Conservation (phyloP, 2,113 vertebrate species). For the Seriola dumerili region DNA sequence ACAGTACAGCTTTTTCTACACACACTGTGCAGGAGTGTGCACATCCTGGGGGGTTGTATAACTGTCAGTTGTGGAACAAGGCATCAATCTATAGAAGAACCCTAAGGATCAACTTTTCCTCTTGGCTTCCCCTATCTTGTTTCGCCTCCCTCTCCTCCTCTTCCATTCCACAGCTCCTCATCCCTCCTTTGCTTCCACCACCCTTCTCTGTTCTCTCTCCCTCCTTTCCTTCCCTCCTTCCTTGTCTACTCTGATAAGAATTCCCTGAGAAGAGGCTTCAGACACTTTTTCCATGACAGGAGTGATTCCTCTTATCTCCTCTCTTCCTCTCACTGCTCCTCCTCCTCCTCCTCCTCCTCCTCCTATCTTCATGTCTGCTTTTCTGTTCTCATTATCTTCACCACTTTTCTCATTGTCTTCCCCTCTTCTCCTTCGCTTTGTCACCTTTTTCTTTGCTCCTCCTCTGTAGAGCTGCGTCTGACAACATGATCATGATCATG, state of each 20-base stretch:
- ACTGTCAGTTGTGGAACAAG: conserved; percentile 6
- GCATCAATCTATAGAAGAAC: conserved; percentile 29
- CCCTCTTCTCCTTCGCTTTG: background rate
- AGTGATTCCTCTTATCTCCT: conserved; percentile 10
- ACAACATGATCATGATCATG: too few relatives aligned
- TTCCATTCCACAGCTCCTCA: background rate
- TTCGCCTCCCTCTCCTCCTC: background rate
- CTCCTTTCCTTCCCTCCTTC: background rate
- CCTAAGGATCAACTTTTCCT: conserved; percentile 8
- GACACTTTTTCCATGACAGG: conserved; percentile 38
- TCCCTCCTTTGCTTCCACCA: background rate
- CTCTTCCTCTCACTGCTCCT: background rate
- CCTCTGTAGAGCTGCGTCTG: background rate
- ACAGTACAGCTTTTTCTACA: too few relatives aligned
- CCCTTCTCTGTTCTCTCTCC: background rate
- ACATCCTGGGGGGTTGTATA: too few relatives aligned
- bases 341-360: conserved; percentile 11
- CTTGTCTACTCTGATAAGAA: conserved; percentile 33
- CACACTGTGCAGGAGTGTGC: too few relatives aligned
- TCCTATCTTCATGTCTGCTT: conserved; percentile 25
- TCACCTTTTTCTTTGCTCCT: background rate
- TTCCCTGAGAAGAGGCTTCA: conserved; percentile 32
- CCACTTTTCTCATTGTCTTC: conserved; percentile 1
- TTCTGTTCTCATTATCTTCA: conserved; percentile 2
- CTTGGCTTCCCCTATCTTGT: background rate